Percentiles rank a stretch among this genome's conserved stretches.
Conservation (phyloP, 2,113 vertebrate species). For the Daubentonia madagascariensis region DNA sequence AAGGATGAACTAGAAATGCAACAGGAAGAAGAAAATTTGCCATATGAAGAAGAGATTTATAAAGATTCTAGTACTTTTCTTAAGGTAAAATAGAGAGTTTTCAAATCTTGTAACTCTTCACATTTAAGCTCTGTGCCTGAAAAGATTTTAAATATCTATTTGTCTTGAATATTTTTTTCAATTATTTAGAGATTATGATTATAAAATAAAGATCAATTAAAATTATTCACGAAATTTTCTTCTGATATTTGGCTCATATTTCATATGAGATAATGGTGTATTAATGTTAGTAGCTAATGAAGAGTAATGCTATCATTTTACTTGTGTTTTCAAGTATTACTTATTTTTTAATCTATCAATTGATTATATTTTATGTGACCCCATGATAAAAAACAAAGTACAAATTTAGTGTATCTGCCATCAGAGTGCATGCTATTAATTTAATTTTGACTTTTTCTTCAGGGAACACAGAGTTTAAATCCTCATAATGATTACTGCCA, state of each 20-base stretch:
- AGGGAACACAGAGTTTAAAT: slow-evolving; percentile 98
- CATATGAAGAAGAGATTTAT: slow-evolving; percentile 96
- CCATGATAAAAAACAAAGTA: not conserved
- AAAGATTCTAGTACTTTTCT: slow-evolving; percentile 99
- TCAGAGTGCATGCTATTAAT: not conserved
- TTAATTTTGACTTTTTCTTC: slow-evolving; percentile 62
- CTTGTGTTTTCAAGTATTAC: not conserved
- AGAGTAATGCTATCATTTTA: not conserved
- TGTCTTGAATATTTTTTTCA: not conserved
- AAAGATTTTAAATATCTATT: slow-evolving; percentile 4
- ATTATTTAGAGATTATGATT: not conserved
- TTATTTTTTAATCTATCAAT: not conserved
- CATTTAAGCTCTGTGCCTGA: not conserved
- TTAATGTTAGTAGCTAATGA: not conserved
- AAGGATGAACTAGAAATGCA: slow-evolving; percentile 95
- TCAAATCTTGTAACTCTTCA: not conserved
- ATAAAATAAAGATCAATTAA: slow-evolving; percentile 11
- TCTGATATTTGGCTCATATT: not conserved
- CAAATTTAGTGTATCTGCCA: not conserved
- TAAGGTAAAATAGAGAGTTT: slow-evolving; percentile 86
- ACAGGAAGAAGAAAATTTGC: slow-evolving; percentile 92
- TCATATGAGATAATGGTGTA: not conserved
- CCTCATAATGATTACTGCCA: slow-evolving; percentile 99
- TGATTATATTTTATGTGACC: not conserved
- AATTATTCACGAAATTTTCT: slow-evolving; percentile 3